Evolutionary conservation across 2,888 invertebrate genomes (phyloP), one percentile per base, ranked within the genome.

Genomic region (Sphinx pinastri): DNA sequence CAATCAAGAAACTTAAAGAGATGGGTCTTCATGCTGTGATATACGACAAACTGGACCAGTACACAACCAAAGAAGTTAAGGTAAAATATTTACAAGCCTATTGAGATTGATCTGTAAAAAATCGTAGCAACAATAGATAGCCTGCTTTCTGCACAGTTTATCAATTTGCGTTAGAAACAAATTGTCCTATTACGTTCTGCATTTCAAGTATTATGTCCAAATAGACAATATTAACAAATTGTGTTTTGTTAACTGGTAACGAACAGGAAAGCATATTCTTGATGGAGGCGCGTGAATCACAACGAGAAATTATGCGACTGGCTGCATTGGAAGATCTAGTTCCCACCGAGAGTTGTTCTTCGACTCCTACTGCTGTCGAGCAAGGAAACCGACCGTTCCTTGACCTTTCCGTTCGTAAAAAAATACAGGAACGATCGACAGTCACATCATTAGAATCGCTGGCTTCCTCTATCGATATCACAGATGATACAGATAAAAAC

Each of bases 11-110:
- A 84, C 95, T 99, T 51, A 99, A 99, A 87, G 95, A 96, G 74
- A 95, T 98, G 81, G 99, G 99, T 1, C 95, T 99, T 52, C 98
- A 99, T 85, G 99, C 98, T 60, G 97, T 99, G 71, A 99, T 99
- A 84, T 99, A 99, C 85, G 99, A 99, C 89, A 98, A 99, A 89
- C 96, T 98, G 79, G 97, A 98, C 80, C 95, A 96, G 78, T 96
- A 95, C 81, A 95, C 95, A 54, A 94, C 94, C 54, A 97, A 97
- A 82, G 95, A 96, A 88, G 95, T 96, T 0, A 97, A 97, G 90
- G 94, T 94, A 86, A 76, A 47, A 66, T 70, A 63, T 45, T 63
- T 63, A 47, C 12, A 60, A 47, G 38, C 38, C 5, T 38, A 38
- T 38, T 38, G 4, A 5, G 38, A 38, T 38, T 38, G 8, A 38